Base-by-base conservation (phyloP, 2,113 vertebrate genomes). In the Myocastor coypus region DNA sequence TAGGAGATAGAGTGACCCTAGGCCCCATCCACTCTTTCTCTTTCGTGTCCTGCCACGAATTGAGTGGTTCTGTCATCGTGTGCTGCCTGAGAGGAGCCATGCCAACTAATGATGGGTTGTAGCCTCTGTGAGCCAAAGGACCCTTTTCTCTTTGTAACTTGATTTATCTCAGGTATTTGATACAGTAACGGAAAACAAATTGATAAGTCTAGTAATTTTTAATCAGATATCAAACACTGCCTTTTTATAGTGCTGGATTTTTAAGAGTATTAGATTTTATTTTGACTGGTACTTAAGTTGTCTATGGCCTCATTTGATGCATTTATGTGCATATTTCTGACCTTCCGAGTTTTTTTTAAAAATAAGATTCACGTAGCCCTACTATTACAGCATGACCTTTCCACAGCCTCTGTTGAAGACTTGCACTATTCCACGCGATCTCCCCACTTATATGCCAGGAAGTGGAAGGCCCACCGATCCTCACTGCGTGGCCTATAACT, bases 191-290 rank as follows among this genome's bases (percentile, higher is more conserved):
- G 22, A 42, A 77, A 42, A 77, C 37, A 5, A 28, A 46, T 12
- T 46, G 46, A 28, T 32, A 30, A 46, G n/a, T n/a, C 92, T 68
- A 73, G 83, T 34, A 34, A 75, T 82, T 93, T 94, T 94, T 82
- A 82, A 61, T 87, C 50, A 77, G 83, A 28, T 71, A 82, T 75
- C 26, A 75, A 37, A 82, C 20, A 40, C 66, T 7, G 26, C 7
- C 66, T 6, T 2, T 17, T 64, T 8, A 68, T 52, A 66, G 66
- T 59, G 55, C 24, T 80, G 26, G 22, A 30, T 46, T 88, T 85
- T 81, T 37, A 46, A 78, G 28, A 9, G 7, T 26, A 11, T 28
- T 7, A 30, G 40, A 11, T 32, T 96, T 80, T 75, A 14, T 87
- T 57, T 14, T 68, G 32, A 1, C 19, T 30, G 24, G 10, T 17